Evolutionary conservation across 2,113 vertebrate species (phyloP).

Genomic region (Cololabis saira): DNA sequence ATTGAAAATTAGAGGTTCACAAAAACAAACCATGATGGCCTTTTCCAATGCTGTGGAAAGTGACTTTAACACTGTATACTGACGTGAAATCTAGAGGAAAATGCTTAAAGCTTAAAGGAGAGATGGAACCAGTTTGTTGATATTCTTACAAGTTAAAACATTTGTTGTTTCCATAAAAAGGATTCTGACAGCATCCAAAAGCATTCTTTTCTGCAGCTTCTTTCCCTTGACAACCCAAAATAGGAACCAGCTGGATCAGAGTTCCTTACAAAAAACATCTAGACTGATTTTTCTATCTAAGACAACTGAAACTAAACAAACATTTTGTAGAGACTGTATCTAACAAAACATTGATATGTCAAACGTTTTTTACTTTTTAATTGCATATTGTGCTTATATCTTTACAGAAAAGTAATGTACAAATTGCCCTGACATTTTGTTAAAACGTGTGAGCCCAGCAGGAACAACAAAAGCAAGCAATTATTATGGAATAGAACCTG

Average conservation of each 20-base stretch:
- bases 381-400: conserved; percentile 18
- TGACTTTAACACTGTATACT: conserved; percentile 3
- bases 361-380: conserved; percentile 41
- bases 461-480: conserved; percentile 1
- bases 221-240: conserved; percentile 65
- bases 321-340: conserved; percentile 11
- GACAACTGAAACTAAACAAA: conserved; percentile 32
- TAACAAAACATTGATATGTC: conserved; percentile 26
- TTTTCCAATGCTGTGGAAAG: conserved; percentile 37
- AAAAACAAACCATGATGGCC: neutral
- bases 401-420: neutral
- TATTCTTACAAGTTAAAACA: conserved; percentile 45
- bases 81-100: conserved; percentile 6
- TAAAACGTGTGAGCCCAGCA: neutral
- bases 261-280: conserved; percentile 43
- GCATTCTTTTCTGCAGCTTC: conserved; percentile 45
- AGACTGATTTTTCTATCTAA: conserved; percentile 37
- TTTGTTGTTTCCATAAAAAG: conserved; percentile 46
- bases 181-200: conserved; percentile 43
- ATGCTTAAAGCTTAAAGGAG: conserved; percentile 30
- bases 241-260: conserved; percentile 46
- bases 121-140: conserved; percentile 25
- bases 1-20: neutral
- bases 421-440: too few species aligned
- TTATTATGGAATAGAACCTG: neutral